Percentiles rank a stretch among this genome's conserved stretches.
Evolutionary conservation across 2,113 vertebrate genomes (phyloP).

Genomic region (Pipra filicauda): DNA sequence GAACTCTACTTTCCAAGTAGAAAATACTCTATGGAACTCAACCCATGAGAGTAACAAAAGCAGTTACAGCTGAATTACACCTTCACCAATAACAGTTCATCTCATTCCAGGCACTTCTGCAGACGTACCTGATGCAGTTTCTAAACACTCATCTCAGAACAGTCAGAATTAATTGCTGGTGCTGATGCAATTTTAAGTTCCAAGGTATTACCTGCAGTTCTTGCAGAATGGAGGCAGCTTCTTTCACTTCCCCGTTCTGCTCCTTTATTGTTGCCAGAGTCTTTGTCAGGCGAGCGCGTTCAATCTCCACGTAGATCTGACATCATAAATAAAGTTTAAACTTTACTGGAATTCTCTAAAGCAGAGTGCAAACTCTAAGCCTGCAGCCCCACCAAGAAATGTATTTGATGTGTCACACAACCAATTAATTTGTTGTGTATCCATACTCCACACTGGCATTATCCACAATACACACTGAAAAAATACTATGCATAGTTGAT

Average conservation of each 20-base stretch:
- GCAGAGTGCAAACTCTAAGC: neutral
- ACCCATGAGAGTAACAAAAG: neutral
- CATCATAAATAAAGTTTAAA: neutral
- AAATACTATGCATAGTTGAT: neutral
- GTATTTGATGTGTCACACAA: neutral
- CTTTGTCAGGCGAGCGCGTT: slow-evolving; percentile 93
- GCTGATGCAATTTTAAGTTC: neutral
- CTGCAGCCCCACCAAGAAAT: neutral
- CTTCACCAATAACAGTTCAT: neutral
- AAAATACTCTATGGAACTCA: neutral
- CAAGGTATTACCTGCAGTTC: slow-evolving; percentile 87
- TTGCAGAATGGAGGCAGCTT: slow-evolving; percentile 93
- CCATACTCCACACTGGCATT: neutral
- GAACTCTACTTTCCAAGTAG: neutral
- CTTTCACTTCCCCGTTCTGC: slow-evolving; percentile 91
- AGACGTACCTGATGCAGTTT: neutral
- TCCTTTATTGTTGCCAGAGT: slow-evolving; percentile 94
- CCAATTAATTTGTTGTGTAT: neutral
- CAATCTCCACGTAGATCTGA: slow-evolving; percentile 98
- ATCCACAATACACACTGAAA: neutral
- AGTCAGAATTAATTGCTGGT: neutral
- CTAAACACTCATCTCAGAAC: neutral
- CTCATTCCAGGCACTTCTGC: neutral
- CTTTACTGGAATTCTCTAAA: neutral
- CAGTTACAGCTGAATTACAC: neutral